Evolutionary conservation across 2,797 vertebrate genomes (phyloP).

Genomic region (Spinibarbus caldwelli): DNA sequence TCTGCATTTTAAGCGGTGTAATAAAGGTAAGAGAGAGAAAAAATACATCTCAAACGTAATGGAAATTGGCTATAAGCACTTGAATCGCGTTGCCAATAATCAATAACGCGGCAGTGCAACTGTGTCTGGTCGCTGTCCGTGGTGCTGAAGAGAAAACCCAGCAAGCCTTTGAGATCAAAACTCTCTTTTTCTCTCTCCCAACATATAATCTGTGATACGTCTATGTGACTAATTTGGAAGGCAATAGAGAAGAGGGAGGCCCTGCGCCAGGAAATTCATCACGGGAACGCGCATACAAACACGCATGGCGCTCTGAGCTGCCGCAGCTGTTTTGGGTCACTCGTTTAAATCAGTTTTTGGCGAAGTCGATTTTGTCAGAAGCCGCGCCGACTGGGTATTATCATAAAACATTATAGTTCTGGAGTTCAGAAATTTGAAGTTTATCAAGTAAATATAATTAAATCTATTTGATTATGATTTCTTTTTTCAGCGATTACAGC

Average conservation of each 20-base stretch:
- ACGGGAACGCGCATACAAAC: not conserved
- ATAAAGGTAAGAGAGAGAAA: not conserved
- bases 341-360: conserved; percentile 31
- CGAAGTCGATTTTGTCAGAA: conserved; percentile 11
- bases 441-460: not conserved
- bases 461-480: not conserved
- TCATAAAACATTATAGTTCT: not conserved
- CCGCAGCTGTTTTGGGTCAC: conserved; percentile 46
- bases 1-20: not conserved
- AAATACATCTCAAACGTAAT: not conserved
- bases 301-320: conserved; percentile 24
- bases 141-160: conserved; percentile 21
- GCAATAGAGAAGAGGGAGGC: conserved; percentile 25
- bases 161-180: not conserved
- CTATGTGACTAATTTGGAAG: conserved; percentile 42
- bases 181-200: conserved; percentile 6
- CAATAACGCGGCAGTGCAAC: not conserved
- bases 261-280: conserved; percentile 40
- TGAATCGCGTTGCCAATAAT: not conserved
- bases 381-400: not conserved
- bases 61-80: not conserved
- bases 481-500: not conserved
- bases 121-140: conserved; percentile 2
- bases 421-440: not conserved
- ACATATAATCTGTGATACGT: conserved; percentile 20